Evolutionary conservation across 2,797 vertebrate species (phyloP).

Genomic region (Sebastes trivittatus): DNA sequence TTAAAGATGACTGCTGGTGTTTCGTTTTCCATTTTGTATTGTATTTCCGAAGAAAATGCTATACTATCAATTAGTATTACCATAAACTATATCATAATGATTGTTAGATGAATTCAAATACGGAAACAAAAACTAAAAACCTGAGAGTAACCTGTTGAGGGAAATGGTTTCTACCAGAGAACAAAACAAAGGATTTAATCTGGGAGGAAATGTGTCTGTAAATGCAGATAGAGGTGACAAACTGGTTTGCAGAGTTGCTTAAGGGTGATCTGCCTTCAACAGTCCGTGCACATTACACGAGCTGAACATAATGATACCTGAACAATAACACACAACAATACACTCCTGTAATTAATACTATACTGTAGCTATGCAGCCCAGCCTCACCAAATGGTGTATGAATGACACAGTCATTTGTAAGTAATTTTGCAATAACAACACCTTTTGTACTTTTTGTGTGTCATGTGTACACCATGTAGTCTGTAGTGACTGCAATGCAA

Average conservation of each 20-base stretch:
- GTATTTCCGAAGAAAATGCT: neutral
- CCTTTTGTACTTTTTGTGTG: no score
- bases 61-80: no score
- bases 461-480: no score
- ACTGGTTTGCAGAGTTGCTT: conserved; percentile 27
- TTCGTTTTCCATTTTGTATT: neutral
- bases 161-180: neutral
- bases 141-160: neutral
- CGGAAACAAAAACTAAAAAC: neutral
- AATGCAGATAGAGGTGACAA: neutral
- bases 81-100: no score
- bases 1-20: neutral
- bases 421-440: no score
- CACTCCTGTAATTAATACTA: neutral
- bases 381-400: neutral
- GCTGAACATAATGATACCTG: neutral
- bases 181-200: conserved; percentile 7
- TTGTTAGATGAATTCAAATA: neutral
- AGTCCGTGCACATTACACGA: neutral
- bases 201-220: conserved; percentile 5
- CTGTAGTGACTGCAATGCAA: no score
- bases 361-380: neutral
- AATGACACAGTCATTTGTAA: neutral
- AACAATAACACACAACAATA: neutral
- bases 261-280: neutral